phyloP scores from a whole-genome alignment of 2,113 vertebrate species.

The Brachypodius melanocephalos region DNA sequence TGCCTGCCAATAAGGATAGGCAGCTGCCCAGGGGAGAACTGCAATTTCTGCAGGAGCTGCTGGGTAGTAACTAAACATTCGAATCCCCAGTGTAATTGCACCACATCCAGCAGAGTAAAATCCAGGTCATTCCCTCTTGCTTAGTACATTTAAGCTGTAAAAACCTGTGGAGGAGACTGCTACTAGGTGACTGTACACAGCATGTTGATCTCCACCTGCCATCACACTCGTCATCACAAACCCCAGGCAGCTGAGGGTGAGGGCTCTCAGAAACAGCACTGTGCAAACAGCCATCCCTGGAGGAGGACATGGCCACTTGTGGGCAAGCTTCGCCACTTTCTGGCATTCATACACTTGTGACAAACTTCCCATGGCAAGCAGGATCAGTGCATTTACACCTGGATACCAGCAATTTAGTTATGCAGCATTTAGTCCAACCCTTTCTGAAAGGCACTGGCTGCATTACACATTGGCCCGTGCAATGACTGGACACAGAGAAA shows the following conservation, averaged over 20 bases:
- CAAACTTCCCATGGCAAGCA: not conserved
- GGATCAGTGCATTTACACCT: fast-evolving
- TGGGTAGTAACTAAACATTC: not conserved
- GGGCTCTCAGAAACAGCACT: fast-evolving
- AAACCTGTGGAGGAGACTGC: not conserved
- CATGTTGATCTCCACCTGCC: not conserved
- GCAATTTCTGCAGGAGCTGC: not conserved
- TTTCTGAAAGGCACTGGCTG: not conserved
- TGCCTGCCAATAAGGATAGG: not conserved
- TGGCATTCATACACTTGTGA: fast-evolving
- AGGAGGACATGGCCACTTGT: not conserved
- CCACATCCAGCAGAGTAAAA: not conserved
- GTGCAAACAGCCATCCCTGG: not conserved
- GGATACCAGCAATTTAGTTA: not conserved
- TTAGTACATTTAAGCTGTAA: not conserved
- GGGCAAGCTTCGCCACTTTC: not conserved
- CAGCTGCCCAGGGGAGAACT: not conserved
- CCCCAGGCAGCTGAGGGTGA: fast-evolving
- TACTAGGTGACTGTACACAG: not conserved
- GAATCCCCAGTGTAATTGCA: not conserved
- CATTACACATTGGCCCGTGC: not conserved
- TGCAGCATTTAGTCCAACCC: not conserved
- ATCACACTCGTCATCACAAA: not conserved
- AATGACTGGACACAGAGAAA: not conserved
- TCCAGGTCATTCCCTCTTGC: not conserved